Evolutionary conservation across 2,113 vertebrate genomes (phyloP), one percentile per base, ranked within the genome.

Genomic region (Pangasianodon gigas): DNA sequence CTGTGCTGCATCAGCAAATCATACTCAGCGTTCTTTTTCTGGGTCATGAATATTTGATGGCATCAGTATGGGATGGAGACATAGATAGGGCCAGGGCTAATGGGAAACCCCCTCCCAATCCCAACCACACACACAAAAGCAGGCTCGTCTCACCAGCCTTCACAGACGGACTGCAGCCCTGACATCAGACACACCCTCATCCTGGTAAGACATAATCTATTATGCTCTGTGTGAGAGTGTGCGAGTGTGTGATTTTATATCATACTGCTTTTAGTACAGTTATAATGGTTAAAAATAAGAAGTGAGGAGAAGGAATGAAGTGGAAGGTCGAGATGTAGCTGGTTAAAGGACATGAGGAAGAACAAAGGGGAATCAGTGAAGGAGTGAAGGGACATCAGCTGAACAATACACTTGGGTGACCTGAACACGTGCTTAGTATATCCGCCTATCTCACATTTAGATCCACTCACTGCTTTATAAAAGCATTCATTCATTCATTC

Each of bases 11-110:
- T 86, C 65, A 85, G 52, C 83, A 88, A 51, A 54, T 88, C 82
- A 84, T 13, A 56, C 51, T 62, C 83, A 60, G n/a, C 16, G 56
- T 65, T 77, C 44, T 84, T 85, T 48, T 81, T 51, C 24, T 74
- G 69, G 37, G 46, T 77, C 87, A 90, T 92, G 87, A 89, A 92
- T 92, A 90, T 90, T 90, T 89, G 51, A 89, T 90, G 56, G 29
- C 7, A 79, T 80, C 29, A 69, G 69, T 48, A 52, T 24, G 29
- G 8, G 85, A 51, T 88, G 56, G 51, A 65, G 54, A 77, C 58
- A 79, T 26, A 60, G 62, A 71, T 83, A 82, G n/a, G 80, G 37
- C 10, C 62, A 81, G 26, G n/a, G 84, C 58, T 52, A 37, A 89
- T 80, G 86, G 85, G 80, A 85, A 80, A 21, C 79, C 84, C 85